Evolutionary conservation across 2,888 invertebrate genomes (phyloP), one percentile per base, ranked within the genome.

Genomic region (Phengaris alcon): DNA sequence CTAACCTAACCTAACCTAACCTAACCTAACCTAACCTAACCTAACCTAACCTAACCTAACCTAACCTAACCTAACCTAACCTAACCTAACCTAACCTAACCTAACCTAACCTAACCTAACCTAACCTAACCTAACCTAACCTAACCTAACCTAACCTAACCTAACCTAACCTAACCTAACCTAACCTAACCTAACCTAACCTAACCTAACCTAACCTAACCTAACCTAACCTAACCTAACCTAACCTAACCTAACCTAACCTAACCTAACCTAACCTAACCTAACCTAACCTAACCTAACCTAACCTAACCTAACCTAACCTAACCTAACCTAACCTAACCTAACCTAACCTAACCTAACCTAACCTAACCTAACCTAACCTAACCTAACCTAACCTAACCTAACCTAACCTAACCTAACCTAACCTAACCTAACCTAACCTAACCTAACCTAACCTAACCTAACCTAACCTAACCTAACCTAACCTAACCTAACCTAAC

Each of bases 1-100:
- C 55, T 54, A 54, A 54, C 55, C 55, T 54, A 54, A 54, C 55
- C 55, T 54, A 54, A 54, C 55, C 55, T 54, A 54, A 54, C 55
- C 55, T 54, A 54, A 54, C 55, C 55, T 54, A 54, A 54, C 55
- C 55, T 54, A 54, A 54, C 55, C 55, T 54, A 54, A 54, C 55
- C 55, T 54, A 54, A 54, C 55, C 55, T 54, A 54, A 54, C 55
- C 55, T 54, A 54, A 54, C 55, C 55, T 54, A 54, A 54, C 55
- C 55, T 54, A 54, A 54, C 55, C 55, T 54, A 54, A 54, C 55
- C 55, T 54, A 54, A 54, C 55, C 55, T 54, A 54, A 54, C 55
- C 55, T 54, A 54, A 54, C 55, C 55, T 54, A 54, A 54, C 55
- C 55, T 54, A 54, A 54, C 55, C 55, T 54, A 54, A 54, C 55